Evolutionary conservation across 2,797 vertebrate genomes (phyloP).

Genomic region (Poeciliopsis paucimaculata): DNA sequence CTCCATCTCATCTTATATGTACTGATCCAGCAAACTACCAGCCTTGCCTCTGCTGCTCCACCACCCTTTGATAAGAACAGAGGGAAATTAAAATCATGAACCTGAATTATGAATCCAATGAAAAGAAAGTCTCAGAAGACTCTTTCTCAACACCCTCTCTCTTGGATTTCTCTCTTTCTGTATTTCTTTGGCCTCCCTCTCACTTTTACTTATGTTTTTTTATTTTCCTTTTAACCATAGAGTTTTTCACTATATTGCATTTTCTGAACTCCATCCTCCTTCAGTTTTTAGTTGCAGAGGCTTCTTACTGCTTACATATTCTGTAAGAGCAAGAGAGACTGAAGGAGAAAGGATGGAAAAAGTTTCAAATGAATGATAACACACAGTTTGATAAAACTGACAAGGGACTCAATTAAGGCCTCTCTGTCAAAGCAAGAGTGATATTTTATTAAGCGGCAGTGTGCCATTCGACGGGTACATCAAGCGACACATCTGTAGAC

Average conservation of each 20-base stretch:
- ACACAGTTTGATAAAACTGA: constrained; percentile 89
- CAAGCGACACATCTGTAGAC: constrained; percentile 86
- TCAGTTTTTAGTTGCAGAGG: constrained; percentile 79
- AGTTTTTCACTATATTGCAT: constrained; percentile 55
- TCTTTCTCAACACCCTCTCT: constrained; percentile 82
- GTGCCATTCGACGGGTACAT: constrained; percentile 82
- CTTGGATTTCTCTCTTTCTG: constrained; percentile 44
- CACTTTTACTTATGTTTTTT: constrained; percentile 61
- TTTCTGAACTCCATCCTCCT: constrained; percentile 36
- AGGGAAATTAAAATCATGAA: constrained; percentile 99
- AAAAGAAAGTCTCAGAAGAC: constrained; percentile 84
- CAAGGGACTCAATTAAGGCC: constrained; percentile 88
- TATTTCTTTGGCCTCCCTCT: constrained; percentile 40
- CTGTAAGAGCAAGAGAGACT: constrained; percentile 65
- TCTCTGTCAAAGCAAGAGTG: constrained; percentile 82
- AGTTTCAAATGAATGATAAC: constrained; percentile 79
- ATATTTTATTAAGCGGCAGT: constrained; percentile 88
- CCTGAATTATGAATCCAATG: constrained; percentile 99
- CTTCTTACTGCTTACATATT: constrained; percentile 83
- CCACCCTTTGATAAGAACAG: constrained; percentile 98
- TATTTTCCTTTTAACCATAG: constrained; percentile 54
- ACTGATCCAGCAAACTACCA: constrained; percentile 92
- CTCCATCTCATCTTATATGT: constrained; percentile 89
- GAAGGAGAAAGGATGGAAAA: constrained; percentile 52
- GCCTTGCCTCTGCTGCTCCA: constrained; percentile 85